Percentiles rank a stretch among this genome's conserved stretches.
These are phyloP conservation scores for Colossoma macropomum DNA, from an alignment of 2,113 vertebrate species.

Conservation along the genomic window DNA sequence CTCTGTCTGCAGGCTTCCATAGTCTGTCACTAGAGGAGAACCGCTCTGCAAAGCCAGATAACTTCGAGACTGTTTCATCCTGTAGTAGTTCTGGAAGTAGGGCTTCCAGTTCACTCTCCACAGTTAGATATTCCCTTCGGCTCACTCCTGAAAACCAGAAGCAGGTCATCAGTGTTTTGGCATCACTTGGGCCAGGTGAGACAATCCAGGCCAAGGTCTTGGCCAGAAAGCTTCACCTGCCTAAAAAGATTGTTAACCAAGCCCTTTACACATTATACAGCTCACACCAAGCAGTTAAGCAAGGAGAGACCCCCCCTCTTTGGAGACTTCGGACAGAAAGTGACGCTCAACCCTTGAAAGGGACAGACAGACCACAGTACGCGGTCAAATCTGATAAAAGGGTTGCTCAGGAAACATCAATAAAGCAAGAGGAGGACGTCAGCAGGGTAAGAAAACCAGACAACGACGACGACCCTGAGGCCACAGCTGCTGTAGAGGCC, in stretches of 20 bases:
- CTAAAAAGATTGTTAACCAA: slow-evolving; percentile 84
- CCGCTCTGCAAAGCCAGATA: slow-evolving; percentile 30
- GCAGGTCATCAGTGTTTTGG: slow-evolving; percentile 66
- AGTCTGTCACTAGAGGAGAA: slow-evolving; percentile 61
- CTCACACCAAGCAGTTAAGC: slow-evolving; percentile 68
- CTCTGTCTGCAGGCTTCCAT: slow-evolving; percentile 61
- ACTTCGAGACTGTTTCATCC: slow-evolving; percentile 50
- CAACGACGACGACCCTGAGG: background rate
- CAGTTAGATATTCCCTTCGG: slow-evolving; percentile 41
- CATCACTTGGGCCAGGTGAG: slow-evolving; percentile 68
- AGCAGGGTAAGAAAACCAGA: background rate
- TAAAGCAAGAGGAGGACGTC: background rate
- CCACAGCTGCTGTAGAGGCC: slow-evolving; percentile 18
- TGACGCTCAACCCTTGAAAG: background rate
- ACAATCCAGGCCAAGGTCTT: slow-evolving; percentile 74
- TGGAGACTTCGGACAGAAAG: slow-evolving; percentile 76
- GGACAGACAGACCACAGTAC: background rate
- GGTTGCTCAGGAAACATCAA: background rate
- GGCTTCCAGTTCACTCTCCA: background rate
- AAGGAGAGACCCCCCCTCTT: slow-evolving; percentile 71
- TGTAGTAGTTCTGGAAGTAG: slow-evolving; percentile 28
- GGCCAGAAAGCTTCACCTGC: slow-evolving; percentile 67
- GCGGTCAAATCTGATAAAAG: background rate
- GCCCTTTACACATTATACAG: slow-evolving; percentile 79
- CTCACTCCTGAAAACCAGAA: slow-evolving; percentile 66